Conservation (phyloP, 2,797 vertebrate genomes). For the Sardinella longiceps region DNA sequence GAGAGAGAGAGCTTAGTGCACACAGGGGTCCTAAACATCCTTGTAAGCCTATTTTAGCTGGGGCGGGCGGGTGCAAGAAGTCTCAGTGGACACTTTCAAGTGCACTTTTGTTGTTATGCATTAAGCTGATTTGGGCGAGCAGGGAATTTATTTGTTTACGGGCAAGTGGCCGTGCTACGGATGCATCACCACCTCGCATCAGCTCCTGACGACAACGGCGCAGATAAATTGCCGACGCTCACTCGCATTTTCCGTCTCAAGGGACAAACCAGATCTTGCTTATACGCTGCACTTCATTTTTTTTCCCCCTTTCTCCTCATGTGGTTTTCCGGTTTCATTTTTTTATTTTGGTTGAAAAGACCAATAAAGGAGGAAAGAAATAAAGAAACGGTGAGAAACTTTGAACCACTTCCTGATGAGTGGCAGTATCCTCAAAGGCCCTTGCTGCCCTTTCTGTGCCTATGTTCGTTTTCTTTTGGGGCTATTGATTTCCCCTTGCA, state of each 20-base stretch:
- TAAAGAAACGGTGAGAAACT: background rate
- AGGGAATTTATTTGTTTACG: constrained; percentile 42
- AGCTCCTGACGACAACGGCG: constrained; percentile 5
- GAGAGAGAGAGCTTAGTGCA: background rate
- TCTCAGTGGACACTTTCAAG: constrained; percentile 42
- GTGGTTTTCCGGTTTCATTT: constrained; percentile 55
- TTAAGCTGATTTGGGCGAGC: constrained; percentile 40
- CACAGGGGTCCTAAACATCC: background rate
- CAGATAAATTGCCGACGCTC: constrained; percentile 33
- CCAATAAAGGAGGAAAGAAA: background rate
- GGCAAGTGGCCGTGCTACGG: background rate
- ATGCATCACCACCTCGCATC: background rate
- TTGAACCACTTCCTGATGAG: background rate
- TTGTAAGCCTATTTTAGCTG: constrained; percentile 10
- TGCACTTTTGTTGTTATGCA: constrained; percentile 35
- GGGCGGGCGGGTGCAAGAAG: background rate
- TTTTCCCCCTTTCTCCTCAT: constrained; percentile 35
- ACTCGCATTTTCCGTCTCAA: constrained; percentile 29
- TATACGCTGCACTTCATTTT: constrained; percentile 48
- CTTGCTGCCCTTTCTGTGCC: background rate
- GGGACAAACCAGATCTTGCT: background rate
- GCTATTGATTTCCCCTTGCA: background rate
- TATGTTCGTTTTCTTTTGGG: background rate
- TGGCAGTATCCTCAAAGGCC: background rate
- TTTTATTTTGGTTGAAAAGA: constrained; percentile 31